Base-by-base conservation (phyloP, 2,113 vertebrate genomes). In the Hyla sarda region DNA sequence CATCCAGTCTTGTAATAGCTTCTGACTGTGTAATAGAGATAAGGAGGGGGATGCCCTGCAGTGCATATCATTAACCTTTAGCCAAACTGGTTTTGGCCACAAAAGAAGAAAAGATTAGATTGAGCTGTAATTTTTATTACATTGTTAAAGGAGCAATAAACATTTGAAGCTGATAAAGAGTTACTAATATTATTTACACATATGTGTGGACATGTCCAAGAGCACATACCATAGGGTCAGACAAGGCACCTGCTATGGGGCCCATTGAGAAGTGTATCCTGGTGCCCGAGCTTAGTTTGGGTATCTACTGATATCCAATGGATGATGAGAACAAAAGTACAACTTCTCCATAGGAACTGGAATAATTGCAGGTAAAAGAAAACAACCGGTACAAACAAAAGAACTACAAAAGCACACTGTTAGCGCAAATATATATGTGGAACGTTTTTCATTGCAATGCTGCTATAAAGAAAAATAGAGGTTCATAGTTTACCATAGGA, bases 131-230 rank as follows among this genome's bases (percentile, higher is more conserved):
- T 65, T 65, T 5, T 65, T 65, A 65, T 65, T 16, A 65, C 62
- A 30, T 9, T 2, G 41, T 28, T 67, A 37, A 19, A 34, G 7
- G 30, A 21, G 65, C 65, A 69, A 69, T 69, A 69, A 69, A 69
- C 32, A 16, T 69, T 16, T 69, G 30, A 67, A 67, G 1, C 65
- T 34, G 32, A 69, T 69, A 69, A 69, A 69, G 28, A 67, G 30
- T 17, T 34, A 69, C 14, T 69, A 41, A 41, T 41, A 41, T 3
- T 0, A 34, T 69, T 67, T 12, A 32, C 30, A 67, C 13, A 30
- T 67, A 67, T 67, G 62, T 67, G 14, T 16, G 32, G 65, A 69
- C 65, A 69, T 69, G 65, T 69, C 65, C 65, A 69, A 30, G 32
- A 21, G 65, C 12, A 19, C 10, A 34, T 2, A 34, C 16, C 16